Evolutionary conservation across 2,888 invertebrate species (phyloP), one percentile per base, ranked within the genome.

Genomic region (Adineta ricciae): DNA sequence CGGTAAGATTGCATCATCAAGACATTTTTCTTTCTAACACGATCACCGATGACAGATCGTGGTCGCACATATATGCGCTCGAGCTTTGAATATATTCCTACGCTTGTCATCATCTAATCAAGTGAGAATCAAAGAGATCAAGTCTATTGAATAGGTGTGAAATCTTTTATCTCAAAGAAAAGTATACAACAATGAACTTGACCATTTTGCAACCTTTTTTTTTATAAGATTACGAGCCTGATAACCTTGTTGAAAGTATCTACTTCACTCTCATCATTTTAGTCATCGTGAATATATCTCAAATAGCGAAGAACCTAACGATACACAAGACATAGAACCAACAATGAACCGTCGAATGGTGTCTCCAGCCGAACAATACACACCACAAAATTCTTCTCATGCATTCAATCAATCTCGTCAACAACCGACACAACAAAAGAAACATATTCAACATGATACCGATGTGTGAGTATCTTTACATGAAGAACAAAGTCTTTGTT

Each of bases 381-480:
- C n/a, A 46, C 83, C 72, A 83, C 49, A n/a, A 21, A 83, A 41
- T 46, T 72, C 52, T 73, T 32, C 27, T 83, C 85, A 85, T 49
- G 21, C 72, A 72, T 83, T 72, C 72, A 72, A n/a, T n/a, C 27
- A 50, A 27, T 27, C 83, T n/a, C 78, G 49, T 19, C 32, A 46
- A 54, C 83, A 72, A 49, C 85, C 85, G 21, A 46, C 83, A 49
- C 84, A 83, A 14, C 56, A 38, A 14, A 84, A 73, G 9, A 32
- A 52, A 11, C 82, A 84, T 49, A 41, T 83, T 36, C n/a, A 54
- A 56, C 36, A 85, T 46, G 83, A 85, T 64, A 27, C 64, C 32
- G 83, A 85, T 46, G 46, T 85, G 84, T 85, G 49, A 83, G 84
- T 82, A 7, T 52, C 82, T 46, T 52, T 72, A 49, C 16, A 0